phyloP scores from a whole-genome alignment of 1,140 invertebrate genomes.

The Eurytemora carolleeae region DNA sequence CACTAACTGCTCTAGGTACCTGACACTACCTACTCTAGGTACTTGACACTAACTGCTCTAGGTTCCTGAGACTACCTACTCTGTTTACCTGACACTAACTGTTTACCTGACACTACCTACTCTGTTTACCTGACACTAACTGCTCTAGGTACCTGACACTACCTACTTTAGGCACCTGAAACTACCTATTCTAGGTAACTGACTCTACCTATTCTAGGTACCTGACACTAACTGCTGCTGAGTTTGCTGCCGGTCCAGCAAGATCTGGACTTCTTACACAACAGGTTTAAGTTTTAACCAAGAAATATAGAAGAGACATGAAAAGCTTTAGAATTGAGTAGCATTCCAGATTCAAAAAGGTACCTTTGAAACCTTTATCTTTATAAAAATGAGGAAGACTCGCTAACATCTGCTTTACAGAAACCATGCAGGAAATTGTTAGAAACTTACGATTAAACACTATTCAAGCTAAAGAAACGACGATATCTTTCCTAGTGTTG shows the following conservation, averaged over 20 bases:
- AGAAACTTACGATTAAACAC: no score
- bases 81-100: slow-evolving; percentile 40
- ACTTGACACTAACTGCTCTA: slow-evolving; percentile 40
- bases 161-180: slow-evolving; percentile 36
- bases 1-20: slow-evolving; percentile 32
- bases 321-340: no score
- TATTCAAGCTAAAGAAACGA: no score
- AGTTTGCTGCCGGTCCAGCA: slow-evolving; percentile 56
- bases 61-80: slow-evolving; percentile 26
- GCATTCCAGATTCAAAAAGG: no score
- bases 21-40: slow-evolving; percentile 30
- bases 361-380: no score
- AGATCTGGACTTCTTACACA: slow-evolving; percentile 42
- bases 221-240: slow-evolving; percentile 44
- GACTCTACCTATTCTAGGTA: slow-evolving; percentile 31
- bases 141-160: slow-evolving; percentile 26
- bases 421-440: no score
- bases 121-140: slow-evolving; percentile 40
- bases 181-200: slow-evolving; percentile 28
- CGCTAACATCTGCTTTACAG: no score
- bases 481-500: no score
- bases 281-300: slow-evolving; percentile 23
- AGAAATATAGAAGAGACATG: no score
- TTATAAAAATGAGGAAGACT: no score
- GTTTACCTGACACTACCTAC: slow-evolving; percentile 31